A percentile compares a stretch with the other conserved stretches of the same genome.
Conservation (phyloP, 2,888 invertebrate species). For the Callosobruchus maculatus region DNA sequence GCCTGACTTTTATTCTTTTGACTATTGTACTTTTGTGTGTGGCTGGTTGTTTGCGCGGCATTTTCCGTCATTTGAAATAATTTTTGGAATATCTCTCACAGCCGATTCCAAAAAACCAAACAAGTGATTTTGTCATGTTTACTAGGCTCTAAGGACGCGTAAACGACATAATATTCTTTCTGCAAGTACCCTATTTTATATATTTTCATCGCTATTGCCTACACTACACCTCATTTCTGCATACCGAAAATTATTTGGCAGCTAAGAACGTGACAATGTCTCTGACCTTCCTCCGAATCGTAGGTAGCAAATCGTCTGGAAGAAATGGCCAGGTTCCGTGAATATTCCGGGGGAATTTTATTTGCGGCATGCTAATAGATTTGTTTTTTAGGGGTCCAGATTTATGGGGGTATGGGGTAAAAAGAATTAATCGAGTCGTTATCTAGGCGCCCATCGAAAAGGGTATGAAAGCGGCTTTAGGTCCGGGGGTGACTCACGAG, state of each 20-base stretch:
- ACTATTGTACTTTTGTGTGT: too few relatives aligned
- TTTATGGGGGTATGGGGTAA: not conserved
- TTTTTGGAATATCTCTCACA: too few relatives aligned
- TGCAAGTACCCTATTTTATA: too few relatives aligned
- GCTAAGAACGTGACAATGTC: not conserved
- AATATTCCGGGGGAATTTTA: not conserved
- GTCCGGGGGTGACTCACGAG: not conserved
- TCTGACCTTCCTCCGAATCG: not conserved
- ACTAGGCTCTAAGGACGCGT: too few relatives aligned
- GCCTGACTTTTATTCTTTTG: too few relatives aligned
- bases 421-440: not conserved
- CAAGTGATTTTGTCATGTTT: too few relatives aligned
- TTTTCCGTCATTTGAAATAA: too few relatives aligned
- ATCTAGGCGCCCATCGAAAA: not conserved
- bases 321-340: not conserved
- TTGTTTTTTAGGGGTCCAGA: not conserved
- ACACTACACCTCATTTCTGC: not conserved
- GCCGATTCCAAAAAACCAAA: too few relatives aligned
- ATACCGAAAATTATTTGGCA: not conserved
- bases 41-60: too few relatives aligned
- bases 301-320: not conserved
- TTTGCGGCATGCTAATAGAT: not conserved
- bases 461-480: not conserved
- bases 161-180: too few relatives aligned
- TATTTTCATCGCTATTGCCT: too few relatives aligned